Conservation (phyloP, 2,797 vertebrate species). For the Yasuhikotakia modesta region DNA sequence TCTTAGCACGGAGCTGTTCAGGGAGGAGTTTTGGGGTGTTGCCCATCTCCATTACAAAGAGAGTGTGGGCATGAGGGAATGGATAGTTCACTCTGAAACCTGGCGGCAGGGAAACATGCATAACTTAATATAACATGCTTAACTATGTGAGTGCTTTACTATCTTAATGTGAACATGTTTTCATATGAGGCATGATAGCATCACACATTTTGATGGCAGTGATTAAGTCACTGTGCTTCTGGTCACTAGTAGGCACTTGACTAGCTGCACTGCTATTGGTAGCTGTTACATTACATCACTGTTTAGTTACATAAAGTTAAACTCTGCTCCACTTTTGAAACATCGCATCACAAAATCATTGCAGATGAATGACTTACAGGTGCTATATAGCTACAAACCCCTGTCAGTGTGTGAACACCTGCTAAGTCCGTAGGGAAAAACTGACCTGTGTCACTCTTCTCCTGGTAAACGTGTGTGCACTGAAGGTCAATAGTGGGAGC, state of each 20-base stretch:
- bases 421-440: background rate
- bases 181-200: background rate
- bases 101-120: conserved; percentile 58
- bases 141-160: background rate
- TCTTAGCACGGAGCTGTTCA: conserved; percentile 88
- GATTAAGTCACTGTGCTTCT: too few relatives aligned
- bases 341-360: too few relatives aligned
- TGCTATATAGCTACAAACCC: background rate
- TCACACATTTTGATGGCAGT: background rate
- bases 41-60: conserved; percentile 81
- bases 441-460: conserved; percentile 78
- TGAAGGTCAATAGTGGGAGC: conserved; percentile 89
- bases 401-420: background rate
- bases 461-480: conserved; percentile 78
- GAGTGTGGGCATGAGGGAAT: conserved; percentile 85
- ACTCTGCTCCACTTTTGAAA: background rate
- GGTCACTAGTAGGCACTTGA: too few relatives aligned
- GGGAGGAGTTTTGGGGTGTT: conserved; percentile 73
- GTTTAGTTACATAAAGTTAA: background rate
- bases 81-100: conserved; percentile 85
- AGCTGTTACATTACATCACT: background rate
- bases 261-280: background rate
- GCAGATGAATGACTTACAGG: too few relatives aligned
- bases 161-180: background rate
- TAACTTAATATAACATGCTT: too few relatives aligned